Base-by-base conservation (phyloP, 2,888 invertebrate genomes). In the Stenolophus ochropezus region DNA sequence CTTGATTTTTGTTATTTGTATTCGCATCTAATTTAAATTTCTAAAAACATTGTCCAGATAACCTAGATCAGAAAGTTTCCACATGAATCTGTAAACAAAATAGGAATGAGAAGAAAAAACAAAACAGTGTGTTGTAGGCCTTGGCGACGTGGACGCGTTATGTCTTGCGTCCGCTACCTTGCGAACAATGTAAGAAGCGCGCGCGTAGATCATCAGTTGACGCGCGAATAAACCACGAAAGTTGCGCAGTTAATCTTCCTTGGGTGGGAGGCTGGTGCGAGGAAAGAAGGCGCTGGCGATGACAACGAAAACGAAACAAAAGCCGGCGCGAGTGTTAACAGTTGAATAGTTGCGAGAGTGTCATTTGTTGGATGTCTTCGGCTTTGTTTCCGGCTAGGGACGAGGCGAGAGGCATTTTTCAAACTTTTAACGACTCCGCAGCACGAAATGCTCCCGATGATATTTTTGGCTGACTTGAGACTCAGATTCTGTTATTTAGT, bases 261-360 rank as follows among this genome's bases (percentile, higher is more conserved):
- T 16, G 20, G 69, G 11, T 11, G 61, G 11, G 42, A 18, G 42
- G 42, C 42, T 8, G 42, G 5, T 61, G 61, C 23, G 61, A 27
- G 42, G 73, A 75, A 75, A 75, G 75, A 75, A 27, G 75, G 25
- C 71, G 80, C 73, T 80, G 80, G 25, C 71, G 80, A 80, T 80
- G 80, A 80, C 80, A 80, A 80, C 80, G 80, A 80, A 58, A 80
- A 80, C 80, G 80, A 80, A 80, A 80, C 80, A 80, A 80, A 80
- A 80, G 80, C 80, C 56, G 71, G 42, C 80, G 33, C 80, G 77
- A 80, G 80, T 80, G 80, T 80, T 80, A 80, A 80, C 80, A 80
- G 80, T 80, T 80, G 80, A 80, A 80, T 73, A 80, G 80, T 80
- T 73, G 80, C 42, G 58, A 27, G 80, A 80, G 58, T 73, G 80